Base-by-base conservation (phyloP, 2,113 vertebrate genomes). In the Hyla sarda region DNA sequence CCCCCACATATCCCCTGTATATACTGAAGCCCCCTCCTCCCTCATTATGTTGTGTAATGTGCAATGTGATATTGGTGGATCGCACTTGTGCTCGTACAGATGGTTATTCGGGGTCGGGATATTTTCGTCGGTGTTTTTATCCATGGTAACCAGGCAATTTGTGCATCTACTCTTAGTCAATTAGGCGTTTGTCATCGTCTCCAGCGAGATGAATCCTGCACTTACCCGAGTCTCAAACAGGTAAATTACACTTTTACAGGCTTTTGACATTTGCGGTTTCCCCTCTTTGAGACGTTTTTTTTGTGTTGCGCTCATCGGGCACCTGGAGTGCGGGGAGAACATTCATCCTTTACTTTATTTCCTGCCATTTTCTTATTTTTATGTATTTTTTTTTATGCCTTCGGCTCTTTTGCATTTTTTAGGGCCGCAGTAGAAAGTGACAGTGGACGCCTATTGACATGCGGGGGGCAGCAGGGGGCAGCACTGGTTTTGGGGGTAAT, bases 131-230 rank as follows among this genome's bases (percentile, higher is more conserved):
- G 76, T 41, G 52, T 79, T 37, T 56, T 79, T 41, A 79, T 60
- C 76, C 76, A 60, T 79, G 76, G 75, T 34, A 78, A 78, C 75
- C 75, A 56, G 74, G 75, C 75, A 78, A 56, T 78, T 52, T 30
- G 74, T 50, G 17, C 34, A 10, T 77, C 50, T 78, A 34, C 23
- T 34, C 75, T 56, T 56, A 32, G 75, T 52, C 75, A 56, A 78
- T 78, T 78, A 78, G 28, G 10, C 75, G n/a, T 50, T 23, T 78
- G 75, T 56, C 75, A 56, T 34, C 50, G 75, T 54, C 75, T 78
- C 50, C 19, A 32, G 30, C 50, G 16, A 34, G 47, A 78, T 32
- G 50, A 56, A 54, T 54, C 28, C 16, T 78, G 48, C 16, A 30
- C 48, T 52, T 30, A 7, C 16, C 0, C 19, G 34, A 73, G 71